Conservation (phyloP, 2,113 vertebrate species). For the Chauna torquata region DNA sequence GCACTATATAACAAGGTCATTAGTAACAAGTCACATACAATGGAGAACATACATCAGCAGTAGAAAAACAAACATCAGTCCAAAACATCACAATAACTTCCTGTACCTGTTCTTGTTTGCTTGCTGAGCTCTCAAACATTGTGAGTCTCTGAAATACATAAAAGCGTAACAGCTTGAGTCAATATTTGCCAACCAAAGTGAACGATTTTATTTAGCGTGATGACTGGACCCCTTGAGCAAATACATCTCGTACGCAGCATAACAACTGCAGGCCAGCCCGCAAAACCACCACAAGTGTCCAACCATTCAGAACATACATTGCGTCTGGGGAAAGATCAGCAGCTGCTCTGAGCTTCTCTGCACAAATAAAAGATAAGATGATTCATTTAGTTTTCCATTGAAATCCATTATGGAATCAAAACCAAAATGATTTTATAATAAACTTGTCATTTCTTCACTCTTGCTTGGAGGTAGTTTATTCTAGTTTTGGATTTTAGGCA, state of each 20-base stretch:
- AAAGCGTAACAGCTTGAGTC: slow-evolving; percentile 81
- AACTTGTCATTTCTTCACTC: not conserved
- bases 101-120: slow-evolving; percentile 83
- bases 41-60: slow-evolving; percentile 67
- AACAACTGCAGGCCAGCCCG: slow-evolving; percentile 30
- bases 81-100: slow-evolving; percentile 80
- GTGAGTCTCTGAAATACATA: slow-evolving; percentile 81
- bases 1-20: slow-evolving; percentile 74
- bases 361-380: not conserved
- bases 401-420: not conserved
- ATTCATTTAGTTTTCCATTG: not conserved
- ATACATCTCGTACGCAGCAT: slow-evolving; percentile 67
- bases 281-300: not conserved
- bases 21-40: slow-evolving; percentile 72
- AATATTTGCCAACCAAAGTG: slow-evolving; percentile 81
- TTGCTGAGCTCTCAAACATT: slow-evolving; percentile 80
- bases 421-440: not conserved
- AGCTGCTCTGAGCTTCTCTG: not conserved
- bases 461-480: not conserved
- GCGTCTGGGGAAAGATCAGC: not conserved
- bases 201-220: slow-evolving; percentile 78
- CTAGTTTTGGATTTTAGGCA: not conserved
- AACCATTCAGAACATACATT: not conserved
- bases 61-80: slow-evolving; percentile 75
- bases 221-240: slow-evolving; percentile 77